Base-by-base conservation (phyloP, 2,113 vertebrate genomes). In the Silurus asotus region DNA sequence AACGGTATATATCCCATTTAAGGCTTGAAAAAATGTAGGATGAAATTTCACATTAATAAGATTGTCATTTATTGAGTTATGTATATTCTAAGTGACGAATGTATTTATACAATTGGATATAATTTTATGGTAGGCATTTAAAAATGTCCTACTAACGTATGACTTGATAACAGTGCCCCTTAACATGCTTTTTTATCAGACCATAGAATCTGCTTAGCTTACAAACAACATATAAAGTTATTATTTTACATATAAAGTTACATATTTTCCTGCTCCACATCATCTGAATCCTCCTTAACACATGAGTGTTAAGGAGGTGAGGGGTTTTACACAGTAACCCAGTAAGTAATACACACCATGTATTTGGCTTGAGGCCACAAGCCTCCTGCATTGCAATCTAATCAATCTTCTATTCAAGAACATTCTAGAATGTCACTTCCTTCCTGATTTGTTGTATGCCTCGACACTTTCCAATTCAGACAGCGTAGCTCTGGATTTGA, bases 361-460 rank as follows among this genome's bases (percentile, higher is more conserved):
- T 53, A 80, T 48, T n/a, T 69, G 78, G 78, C 77, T 81, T 53
- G 49, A 53, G 59, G 19, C 69, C 83, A 56, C 17, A 65, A 72
- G 48, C 37, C 37, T 48, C 8, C 64, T 37, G 51, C 84, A 77
- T 81, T 87, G 84, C 84, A 91, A 87, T 88, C 82, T 84, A 81
- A 89, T 90, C 86, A 88, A 72, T 67, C 59, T 25, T 77, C 75
- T 84, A 58, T 84, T 81, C 56, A 72, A 25, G 70, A 77, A 62
- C 65, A 84, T 81, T 86, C 82, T 79, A 74, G 83, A 85, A 81
- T 85, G 67, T 84, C 82, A 67, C 59, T 86, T 88, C 86, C 81
- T 78, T 79, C 80, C 80, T 59, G 77, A 81, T 83, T 83, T 64
- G 79, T 59, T 23, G 45, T 81, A 83, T 59, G 74, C 70, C 67